phyloP scores from a whole-genome alignment of 2,888 invertebrate genomes.

The Tetranychus truncatus region DNA sequence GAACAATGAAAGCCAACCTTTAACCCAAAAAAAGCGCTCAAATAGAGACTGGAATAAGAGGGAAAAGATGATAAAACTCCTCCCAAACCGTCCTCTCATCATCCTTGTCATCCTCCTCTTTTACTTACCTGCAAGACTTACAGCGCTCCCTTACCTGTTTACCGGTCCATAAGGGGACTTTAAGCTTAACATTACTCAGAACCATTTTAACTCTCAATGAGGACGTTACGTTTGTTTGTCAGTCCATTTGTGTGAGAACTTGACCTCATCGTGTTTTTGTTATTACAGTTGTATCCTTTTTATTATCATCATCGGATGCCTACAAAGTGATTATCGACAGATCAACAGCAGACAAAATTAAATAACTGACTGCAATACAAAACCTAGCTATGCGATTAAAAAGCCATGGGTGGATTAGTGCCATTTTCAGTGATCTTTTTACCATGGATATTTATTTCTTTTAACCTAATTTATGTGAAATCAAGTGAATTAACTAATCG shows the following conservation, averaged over 20 bases:
- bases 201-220: background rate
- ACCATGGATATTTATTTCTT: too few species aligned
- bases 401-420: too few species aligned
- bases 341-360: too few species aligned
- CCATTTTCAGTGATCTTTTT: too few species aligned
- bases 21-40: too few species aligned
- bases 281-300: background rate
- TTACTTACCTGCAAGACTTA: background rate
- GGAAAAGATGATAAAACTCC: background rate
- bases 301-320: background rate
- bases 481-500: background rate
- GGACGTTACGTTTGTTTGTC: background rate
- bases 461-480: too few species aligned
- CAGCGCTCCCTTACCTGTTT: background rate
- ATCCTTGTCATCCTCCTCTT: background rate
- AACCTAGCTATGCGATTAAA: too few species aligned
- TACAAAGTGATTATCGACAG: too few species aligned
- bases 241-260: background rate
- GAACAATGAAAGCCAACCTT: too few species aligned
- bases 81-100: background rate
- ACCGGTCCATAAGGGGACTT: background rate
- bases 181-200: background rate
- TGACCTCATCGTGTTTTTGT: background rate
- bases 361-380: too few species aligned
- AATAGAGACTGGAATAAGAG: too few species aligned